Evolutionary conservation across 2,797 vertebrate genomes (phyloP), one percentile per base, ranked within the genome.

Genomic region (Phrynocephalus guinanensis): DNA sequence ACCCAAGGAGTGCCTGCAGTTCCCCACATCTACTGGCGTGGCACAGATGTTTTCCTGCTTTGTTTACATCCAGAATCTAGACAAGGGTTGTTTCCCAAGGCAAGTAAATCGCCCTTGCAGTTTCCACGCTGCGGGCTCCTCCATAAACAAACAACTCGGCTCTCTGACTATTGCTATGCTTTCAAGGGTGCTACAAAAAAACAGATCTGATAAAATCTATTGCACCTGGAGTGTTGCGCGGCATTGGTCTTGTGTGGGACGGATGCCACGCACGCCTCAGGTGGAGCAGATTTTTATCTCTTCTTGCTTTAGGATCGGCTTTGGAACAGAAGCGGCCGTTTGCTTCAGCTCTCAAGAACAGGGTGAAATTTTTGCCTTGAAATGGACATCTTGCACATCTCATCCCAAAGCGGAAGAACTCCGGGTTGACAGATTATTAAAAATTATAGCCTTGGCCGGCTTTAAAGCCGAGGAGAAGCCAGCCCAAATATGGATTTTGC

Each of bases 391-490:
- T 72, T 20, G 6, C 24, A 72, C 28, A 72, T 81, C 85, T 79
- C 16, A 56, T 44, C 75, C 44, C 3, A 79, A 79, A 30, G 5
- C 9, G 26, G 68, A 24, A 44, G 67, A 11, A 86, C 80, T 86
- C 67, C 44, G 44, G 1, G 30, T 26, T 81, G 85, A 80, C 67
- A 72, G 67, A 72, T 86, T 28, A 80, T 80, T 56, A 72, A 80
- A 79, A 86, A 72, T 44, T 38, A 86, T 72, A 63, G 77, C 68
- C 52, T 80, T 73, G 85, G 78, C 78, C n/a, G 9, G 72, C 52
- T 48, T 33, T 72, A 10, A 38, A 48, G 15, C 44, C 8, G 48
- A 16, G 67, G 67, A 38, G 18, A 80, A 52, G 28, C n/a, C 30
- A 79, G 30, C n/a, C 77, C 85, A 85, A 79, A 10, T 85, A 52